Conservation (phyloP, 1,140 invertebrate genomes). For the Magallana ariakensis region DNA sequence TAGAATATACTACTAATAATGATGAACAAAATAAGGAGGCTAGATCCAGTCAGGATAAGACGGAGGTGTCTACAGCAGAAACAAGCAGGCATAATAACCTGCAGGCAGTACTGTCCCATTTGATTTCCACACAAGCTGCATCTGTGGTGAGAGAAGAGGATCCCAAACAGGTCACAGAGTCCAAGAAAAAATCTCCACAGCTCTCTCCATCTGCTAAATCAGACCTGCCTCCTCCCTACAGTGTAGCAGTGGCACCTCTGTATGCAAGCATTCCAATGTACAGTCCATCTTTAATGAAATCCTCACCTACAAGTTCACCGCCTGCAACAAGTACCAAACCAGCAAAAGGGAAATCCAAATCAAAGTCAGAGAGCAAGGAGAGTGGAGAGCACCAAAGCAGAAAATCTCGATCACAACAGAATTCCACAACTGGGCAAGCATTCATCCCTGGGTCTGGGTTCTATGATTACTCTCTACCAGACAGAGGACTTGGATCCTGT, state of each 20-base stretch:
- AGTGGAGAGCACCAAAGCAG: slow-evolving; percentile 28
- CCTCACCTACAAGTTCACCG: slow-evolving; percentile 7
- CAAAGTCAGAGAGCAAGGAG: background rate
- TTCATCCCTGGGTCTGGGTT: slow-evolving; percentile 48
- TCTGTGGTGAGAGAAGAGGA: slow-evolving; percentile 53
- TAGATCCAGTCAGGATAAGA: background rate
- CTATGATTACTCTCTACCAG: slow-evolving; percentile 75
- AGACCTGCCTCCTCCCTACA: background rate
- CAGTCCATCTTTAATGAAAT: slow-evolving; percentile 14
- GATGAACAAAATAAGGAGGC: slow-evolving; percentile 37
- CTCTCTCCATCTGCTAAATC: slow-evolving; percentile 6
- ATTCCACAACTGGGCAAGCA: background rate
- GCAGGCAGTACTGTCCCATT: slow-evolving; percentile 63
- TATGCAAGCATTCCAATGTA: slow-evolving; percentile 35
- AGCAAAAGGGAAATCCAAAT: slow-evolving; percentile 35
- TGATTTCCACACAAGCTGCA: slow-evolving; percentile 58
- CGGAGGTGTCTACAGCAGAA: slow-evolving; percentile 19
- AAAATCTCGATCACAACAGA: slow-evolving; percentile 30
- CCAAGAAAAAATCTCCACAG: slow-evolving; percentile 38
- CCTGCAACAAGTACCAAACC: slow-evolving; percentile 8
- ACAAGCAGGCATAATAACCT: slow-evolving; percentile 48
- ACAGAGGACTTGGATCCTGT: slow-evolving; percentile 69
- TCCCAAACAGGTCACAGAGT: slow-evolving; percentile 32
- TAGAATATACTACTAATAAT: slow-evolving; percentile 15
- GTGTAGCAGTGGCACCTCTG: slow-evolving; percentile 4